phyloP scores from a whole-genome alignment of 2,888 invertebrate species.

The Meganola albula region DNA sequence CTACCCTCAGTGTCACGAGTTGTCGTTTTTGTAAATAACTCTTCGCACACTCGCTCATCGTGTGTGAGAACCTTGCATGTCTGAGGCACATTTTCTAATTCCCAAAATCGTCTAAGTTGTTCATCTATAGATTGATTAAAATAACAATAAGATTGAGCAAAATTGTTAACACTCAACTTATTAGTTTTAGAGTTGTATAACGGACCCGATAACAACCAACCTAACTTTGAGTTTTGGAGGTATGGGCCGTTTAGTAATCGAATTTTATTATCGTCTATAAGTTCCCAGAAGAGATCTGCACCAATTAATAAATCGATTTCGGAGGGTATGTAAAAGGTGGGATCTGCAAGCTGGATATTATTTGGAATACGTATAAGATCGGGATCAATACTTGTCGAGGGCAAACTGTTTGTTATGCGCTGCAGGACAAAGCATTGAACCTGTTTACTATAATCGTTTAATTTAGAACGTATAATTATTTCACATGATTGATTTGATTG shows the following conservation, averaged over 20 bases:
- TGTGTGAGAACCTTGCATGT: background rate
- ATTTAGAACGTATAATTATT: too few species aligned
- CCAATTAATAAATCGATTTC: constrained; percentile 2
- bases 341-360: constrained; percentile 4
- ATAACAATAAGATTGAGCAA: too few species aligned
- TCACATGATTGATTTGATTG: too few species aligned
- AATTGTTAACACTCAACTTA: too few species aligned
- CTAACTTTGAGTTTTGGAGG: constrained; percentile 1
- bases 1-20: background rate
- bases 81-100: background rate
- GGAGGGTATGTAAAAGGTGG: constrained; percentile 1
- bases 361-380: constrained; percentile 7
- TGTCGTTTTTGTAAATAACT: background rate
- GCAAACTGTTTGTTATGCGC: too few species aligned
- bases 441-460: too few species aligned
- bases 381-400: too few species aligned
- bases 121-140: background rate
- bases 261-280: constrained; percentile 1
- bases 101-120: background rate
- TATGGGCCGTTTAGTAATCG: constrained; percentile 1
- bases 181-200: too few species aligned
- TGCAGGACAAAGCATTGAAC: too few species aligned
- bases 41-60: background rate
- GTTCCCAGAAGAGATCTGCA: constrained; percentile 1
- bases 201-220: constrained; percentile 1